Conservation (phyloP, 2,888 invertebrate genomes). For the Dendrolimus pini region DNA sequence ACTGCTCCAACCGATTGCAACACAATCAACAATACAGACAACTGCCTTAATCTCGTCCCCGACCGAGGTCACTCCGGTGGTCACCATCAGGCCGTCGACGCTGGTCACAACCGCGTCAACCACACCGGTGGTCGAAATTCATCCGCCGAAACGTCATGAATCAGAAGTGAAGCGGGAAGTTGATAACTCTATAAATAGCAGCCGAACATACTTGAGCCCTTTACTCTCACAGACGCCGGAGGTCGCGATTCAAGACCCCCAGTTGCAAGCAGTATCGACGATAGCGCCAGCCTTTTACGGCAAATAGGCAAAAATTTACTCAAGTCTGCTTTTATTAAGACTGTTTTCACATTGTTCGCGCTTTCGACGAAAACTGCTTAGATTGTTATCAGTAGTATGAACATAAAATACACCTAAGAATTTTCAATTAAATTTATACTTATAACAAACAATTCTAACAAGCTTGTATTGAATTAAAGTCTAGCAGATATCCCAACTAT, state of each 20-base stretch:
- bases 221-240: constrained; percentile 9
- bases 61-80: background rate
- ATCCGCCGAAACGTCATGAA: background rate
- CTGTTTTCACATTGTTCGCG: background rate
- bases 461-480: background rate
- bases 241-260: constrained; percentile 10
- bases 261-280: constrained; percentile 20
- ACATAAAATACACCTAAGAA: too few relatives aligned
- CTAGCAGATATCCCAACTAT: background rate
- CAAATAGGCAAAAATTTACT: background rate
- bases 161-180: background rate
- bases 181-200: background rate
- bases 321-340: background rate
- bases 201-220: background rate
- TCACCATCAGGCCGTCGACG: background rate
- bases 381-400: background rate
- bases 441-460: too few relatives aligned
- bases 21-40: constrained; percentile 8
- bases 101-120: constrained; percentile 14
- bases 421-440: too few relatives aligned
- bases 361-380: background rate
- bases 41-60: constrained; percentile 2
- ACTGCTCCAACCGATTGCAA: constrained; percentile 1
- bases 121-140: constrained; percentile 7
- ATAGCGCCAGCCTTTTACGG: constrained; percentile 28